Base-by-base conservation (phyloP, 1,140 invertebrate species). In the Drosophila teissieri region DNA sequence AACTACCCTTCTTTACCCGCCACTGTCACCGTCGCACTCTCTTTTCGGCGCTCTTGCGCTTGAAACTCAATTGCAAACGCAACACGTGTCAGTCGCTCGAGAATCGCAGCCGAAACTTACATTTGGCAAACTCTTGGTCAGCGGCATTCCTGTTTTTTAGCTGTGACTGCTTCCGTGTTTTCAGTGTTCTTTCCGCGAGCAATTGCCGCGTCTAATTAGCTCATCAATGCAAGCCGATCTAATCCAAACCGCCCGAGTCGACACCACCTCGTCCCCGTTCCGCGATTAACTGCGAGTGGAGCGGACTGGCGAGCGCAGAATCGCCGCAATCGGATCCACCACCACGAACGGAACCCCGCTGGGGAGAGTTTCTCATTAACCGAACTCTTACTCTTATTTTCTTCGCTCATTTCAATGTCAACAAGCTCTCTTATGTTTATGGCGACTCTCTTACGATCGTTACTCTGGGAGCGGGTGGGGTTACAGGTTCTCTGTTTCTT, bases 1-100 rank as follows among this genome's bases (percentile, higher is more conserved):
- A 60, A 60, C 37, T 12, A 63, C 24, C 60, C 60, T 27, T 2
- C 3, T 10, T 1, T 6, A 40, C 22, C 37, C 60, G 60, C 60
- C 60, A 42, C 64, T 68, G 39, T 17, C 14, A 3, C 31, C 7
- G 31, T 3, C n/a, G 4, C 42, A 27, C 40, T 45, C 44, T 57
- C 49, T 40, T 40, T 6, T 12, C 7, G 0, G 24, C 2, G 27
- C 15, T 51, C 44, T 40, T 36, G 19, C 40, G 62, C 42, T 22
- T 62, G 27, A 5, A 22, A 31, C 40, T 31, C 19, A 15, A 57
- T 48, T 60, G 63, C 60, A 73, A 78, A 88, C 78, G 53, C 84
- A 84, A 89, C 84, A 89, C 84, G 84, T 89, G 84, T 89, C 85
- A 84, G 46, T 22, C 27, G 31, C 60, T 52, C 19, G 15, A 36